Percentiles rank a stretch among this genome's conserved stretches.
These are phyloP conservation scores for Callipepla squamata DNA, from an alignment of 2,113 vertebrate genomes.

Conservation along the genomic window DNA sequence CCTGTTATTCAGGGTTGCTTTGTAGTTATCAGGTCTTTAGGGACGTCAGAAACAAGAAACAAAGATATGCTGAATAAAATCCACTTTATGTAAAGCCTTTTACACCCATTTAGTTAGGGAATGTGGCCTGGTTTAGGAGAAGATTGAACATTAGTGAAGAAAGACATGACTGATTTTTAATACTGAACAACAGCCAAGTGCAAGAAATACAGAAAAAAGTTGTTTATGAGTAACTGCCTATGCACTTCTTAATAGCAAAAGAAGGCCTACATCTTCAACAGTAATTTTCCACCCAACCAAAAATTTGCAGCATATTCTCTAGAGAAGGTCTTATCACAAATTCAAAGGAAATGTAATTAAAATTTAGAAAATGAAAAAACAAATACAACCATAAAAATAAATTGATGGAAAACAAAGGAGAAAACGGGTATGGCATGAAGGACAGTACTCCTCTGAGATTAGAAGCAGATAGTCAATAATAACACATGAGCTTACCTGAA, in stretches of 20 bases:
- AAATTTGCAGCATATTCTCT: background rate
- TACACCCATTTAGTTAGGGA: slow-evolving; percentile 45
- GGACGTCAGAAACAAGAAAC: slow-evolving; percentile 72
- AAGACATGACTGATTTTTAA: background rate
- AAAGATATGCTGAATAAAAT: slow-evolving; percentile 74
- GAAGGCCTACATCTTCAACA: background rate
- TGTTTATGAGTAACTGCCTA: background rate
- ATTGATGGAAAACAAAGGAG: slow-evolving; percentile 10
- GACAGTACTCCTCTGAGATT: background rate
- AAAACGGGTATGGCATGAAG: background rate
- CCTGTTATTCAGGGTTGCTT: slow-evolving; percentile 73
- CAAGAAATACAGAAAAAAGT: background rate
- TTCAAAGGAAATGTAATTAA: slow-evolving; percentile 29
- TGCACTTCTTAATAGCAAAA: background rate
- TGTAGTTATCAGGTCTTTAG: slow-evolving; percentile 77
- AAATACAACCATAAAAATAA: background rate
- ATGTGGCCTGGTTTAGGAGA: background rate
- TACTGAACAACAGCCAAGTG: background rate
- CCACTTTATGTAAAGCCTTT: slow-evolving; percentile 59
- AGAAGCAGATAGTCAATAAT: background rate
- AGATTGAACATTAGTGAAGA: background rate
- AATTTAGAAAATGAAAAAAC: background rate
- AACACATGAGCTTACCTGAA: background rate
- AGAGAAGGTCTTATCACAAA: background rate
- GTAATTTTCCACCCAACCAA: background rate